Conservation (phyloP, 2,113 vertebrate species). For the Chelonoidis abingdonii region DNA sequence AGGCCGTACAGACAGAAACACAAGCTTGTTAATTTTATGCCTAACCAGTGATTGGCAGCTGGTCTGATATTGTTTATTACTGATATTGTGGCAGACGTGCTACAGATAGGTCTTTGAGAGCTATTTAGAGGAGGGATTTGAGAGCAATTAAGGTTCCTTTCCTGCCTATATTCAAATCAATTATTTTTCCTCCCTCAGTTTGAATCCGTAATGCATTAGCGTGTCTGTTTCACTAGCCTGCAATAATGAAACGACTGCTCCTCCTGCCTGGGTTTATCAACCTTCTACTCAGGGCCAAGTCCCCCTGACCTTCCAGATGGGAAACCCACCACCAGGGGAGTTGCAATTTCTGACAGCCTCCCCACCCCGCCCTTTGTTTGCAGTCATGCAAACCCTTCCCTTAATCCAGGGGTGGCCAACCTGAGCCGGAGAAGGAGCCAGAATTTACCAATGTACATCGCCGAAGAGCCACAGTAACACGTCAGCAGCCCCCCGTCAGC, state of each 20-base stretch:
- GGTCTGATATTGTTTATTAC: not conserved
- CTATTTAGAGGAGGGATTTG: slow-evolving; percentile 10
- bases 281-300: not conserved
- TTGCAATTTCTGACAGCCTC: not conserved
- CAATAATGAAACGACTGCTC: not conserved
- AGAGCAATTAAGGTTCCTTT: slow-evolving; percentile 10
- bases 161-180: slow-evolving; percentile 33
- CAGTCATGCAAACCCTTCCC: not conserved
- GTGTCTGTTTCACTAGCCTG: not conserved
- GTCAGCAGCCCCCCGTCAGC: too few species aligned
- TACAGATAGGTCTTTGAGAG: not conserved
- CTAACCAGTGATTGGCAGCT: not conserved
- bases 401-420: too few species aligned
- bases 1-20: not conserved
- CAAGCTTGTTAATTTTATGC: not conserved
- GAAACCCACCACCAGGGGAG: not conserved
- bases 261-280: not conserved
- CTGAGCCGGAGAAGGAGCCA: too few species aligned
- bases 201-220: not conserved
- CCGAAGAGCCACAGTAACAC: too few species aligned
- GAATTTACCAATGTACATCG: too few species aligned
- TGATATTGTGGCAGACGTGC: not conserved
- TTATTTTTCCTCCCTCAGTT: not conserved
- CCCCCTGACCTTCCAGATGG: not conserved
- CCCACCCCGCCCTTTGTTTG: not conserved